Conservation (phyloP, 2,888 invertebrate genomes). For the Lomographa bimaculata region DNA sequence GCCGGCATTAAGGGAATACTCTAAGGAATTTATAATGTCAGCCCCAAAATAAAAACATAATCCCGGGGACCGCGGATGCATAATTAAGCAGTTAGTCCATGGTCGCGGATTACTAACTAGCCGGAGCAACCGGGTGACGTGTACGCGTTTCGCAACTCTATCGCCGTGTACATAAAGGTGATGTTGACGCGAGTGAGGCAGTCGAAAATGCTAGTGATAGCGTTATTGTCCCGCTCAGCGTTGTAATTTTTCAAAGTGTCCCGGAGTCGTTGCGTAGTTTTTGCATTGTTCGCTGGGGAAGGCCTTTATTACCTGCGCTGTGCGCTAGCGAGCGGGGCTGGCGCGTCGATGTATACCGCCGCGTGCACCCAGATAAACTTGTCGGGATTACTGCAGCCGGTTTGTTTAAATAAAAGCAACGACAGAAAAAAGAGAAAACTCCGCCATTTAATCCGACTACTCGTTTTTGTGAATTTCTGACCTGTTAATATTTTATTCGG, state of each 20-base stretch:
- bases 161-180: not conserved
- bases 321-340: constrained; percentile 4
- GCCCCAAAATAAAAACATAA: constrained; percentile 67
- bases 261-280: constrained; percentile 18
- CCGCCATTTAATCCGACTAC: constrained; percentile 26
- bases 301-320: constrained; percentile 17
- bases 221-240: constrained; percentile 25
- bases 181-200: constrained; percentile 2
- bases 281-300: constrained; percentile 23
- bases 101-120: constrained; percentile 51
- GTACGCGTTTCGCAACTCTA: constrained; percentile 14
- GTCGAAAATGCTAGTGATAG: constrained; percentile 20
- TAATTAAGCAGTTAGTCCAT: constrained; percentile 69
- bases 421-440: constrained; percentile 19
- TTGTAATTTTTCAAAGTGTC: constrained; percentile 28
- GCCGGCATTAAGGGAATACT: constrained; percentile 56
- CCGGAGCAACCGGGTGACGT: constrained; percentile 23
- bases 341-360: constrained; percentile 25
- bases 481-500: constrained; percentile 27
- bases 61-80: constrained; percentile 56
- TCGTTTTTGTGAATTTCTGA: constrained; percentile 26
- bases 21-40: constrained; percentile 64
- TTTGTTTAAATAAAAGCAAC: constrained; percentile 27
- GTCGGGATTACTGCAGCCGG: constrained; percentile 28
- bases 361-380: constrained; percentile 30